phyloP scores from a whole-genome alignment of 2,797 vertebrate species.

The Melanotaenia parkinsoni region DNA sequence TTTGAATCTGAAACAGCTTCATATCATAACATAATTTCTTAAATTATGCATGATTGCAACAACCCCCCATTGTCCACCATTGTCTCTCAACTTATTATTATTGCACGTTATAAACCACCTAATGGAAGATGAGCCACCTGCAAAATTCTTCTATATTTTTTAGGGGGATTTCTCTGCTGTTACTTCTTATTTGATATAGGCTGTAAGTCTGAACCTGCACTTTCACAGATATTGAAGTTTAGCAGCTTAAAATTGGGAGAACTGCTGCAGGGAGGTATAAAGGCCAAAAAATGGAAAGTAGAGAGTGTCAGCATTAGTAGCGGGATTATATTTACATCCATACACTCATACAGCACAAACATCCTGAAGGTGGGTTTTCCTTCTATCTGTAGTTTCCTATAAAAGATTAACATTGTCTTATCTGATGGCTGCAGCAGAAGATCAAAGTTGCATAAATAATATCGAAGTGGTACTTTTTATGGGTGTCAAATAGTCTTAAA shows the following conservation, averaged over 20 bases:
- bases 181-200: constrained; percentile 26
- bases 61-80: constrained; percentile 9
- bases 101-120: constrained; percentile 25
- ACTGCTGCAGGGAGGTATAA: constrained; percentile 49
- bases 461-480: not conserved
- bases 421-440: constrained; percentile 5
- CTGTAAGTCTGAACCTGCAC: constrained; percentile 43
- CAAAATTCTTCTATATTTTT: constrained; percentile 14
- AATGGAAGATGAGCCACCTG: constrained; percentile 18
- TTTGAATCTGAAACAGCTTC: constrained; percentile 11
- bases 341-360: constrained; percentile 50
- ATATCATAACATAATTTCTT: too few relatives aligned
- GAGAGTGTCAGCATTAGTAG: constrained; percentile 58
- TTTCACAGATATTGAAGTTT: constrained; percentile 47
- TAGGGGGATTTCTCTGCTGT: constrained; percentile 15
- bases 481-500: not conserved
- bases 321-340: constrained; percentile 61
- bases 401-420: constrained; percentile 12
- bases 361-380: constrained; percentile 39
- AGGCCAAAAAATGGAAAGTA: constrained; percentile 35
- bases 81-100: constrained; percentile 8
- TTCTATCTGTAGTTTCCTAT: constrained; percentile 20
- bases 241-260: constrained; percentile 44
- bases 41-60: constrained; percentile 24
- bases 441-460: not conserved